Evolutionary conservation across 2,888 invertebrate species (phyloP).

Genomic region (Plusia festucae): DNA sequence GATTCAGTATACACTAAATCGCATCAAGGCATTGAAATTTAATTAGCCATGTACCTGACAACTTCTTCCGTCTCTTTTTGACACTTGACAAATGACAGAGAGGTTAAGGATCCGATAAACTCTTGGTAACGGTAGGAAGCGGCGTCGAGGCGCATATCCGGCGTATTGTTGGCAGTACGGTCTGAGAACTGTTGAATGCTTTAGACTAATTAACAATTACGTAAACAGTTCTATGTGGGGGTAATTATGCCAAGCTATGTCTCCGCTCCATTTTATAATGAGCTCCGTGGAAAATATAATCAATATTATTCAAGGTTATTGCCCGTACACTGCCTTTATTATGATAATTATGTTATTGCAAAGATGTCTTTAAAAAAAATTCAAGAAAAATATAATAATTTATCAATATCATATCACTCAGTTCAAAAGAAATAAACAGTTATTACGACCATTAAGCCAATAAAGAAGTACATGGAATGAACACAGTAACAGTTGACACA

Average conservation of each 20-base stretch:
- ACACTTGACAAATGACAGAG: constrained; percentile 62
- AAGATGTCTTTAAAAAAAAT: too few species aligned
- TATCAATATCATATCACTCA: too few species aligned
- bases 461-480: too few species aligned
- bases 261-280: constrained; percentile 8
- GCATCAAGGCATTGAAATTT: constrained; percentile 79
- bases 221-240: constrained; percentile 72
- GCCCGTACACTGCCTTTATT: background rate
- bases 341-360: background rate
- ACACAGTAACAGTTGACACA: too few species aligned
- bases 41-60: constrained; percentile 80
- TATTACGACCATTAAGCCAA: too few species aligned
- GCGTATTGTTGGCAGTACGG: constrained; percentile 72
- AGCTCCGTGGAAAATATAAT: background rate
- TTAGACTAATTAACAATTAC: constrained; percentile 74
- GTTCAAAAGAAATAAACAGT: too few species aligned
- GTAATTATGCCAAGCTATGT: constrained; percentile 59
- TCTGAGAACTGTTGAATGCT: constrained; percentile 63
- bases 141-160: constrained; percentile 82
- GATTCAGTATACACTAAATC: constrained; percentile 70
- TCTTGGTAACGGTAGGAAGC: constrained; percentile 73
- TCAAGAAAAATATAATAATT: too few species aligned
- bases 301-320: background rate
- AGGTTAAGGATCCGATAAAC: constrained; percentile 62
- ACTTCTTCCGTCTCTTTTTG: constrained; percentile 55